A percentile compares a stretch with the other conserved stretches of the same genome.
Conservation (phyloP, 2,797 vertebrate species). For the Scarus forsteni region DNA sequence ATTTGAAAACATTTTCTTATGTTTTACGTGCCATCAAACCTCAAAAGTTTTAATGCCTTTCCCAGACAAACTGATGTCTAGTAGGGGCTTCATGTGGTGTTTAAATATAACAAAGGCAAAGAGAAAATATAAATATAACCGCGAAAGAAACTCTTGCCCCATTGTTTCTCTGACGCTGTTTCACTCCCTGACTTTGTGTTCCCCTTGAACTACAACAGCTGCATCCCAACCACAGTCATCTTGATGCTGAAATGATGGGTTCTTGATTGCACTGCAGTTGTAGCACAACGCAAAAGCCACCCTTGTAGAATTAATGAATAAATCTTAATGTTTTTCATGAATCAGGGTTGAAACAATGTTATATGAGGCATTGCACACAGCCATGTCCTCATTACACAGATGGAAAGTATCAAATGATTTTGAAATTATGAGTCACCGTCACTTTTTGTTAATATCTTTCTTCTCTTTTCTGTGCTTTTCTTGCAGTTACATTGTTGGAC, state of each 20-base stretch:
- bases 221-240: constrained; percentile 36
- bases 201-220: constrained; percentile 47
- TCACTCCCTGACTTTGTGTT: constrained; percentile 39
- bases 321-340: constrained; percentile 15
- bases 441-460: constrained; percentile 26
- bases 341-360: background rate
- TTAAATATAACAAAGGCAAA: constrained; percentile 28
- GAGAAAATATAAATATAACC: constrained; percentile 23
- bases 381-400: background rate
- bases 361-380: constrained; percentile 16
- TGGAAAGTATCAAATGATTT: constrained; percentile 1
- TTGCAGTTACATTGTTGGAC: constrained; percentile 87
- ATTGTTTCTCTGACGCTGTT: background rate
- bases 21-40: background rate
- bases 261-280: constrained; percentile 41
- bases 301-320: constrained; percentile 23
- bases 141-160: constrained; percentile 20
- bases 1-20: background rate
- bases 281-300: constrained; percentile 33
- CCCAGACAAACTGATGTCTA: background rate
- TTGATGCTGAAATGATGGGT: constrained; percentile 51
- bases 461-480: constrained; percentile 39
- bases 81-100: background rate
- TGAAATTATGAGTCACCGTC: background rate
- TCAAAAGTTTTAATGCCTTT: constrained; percentile 1